Base-by-base conservation (phyloP, 2,113 vertebrate species). In the Nerophis ophidion region DNA sequence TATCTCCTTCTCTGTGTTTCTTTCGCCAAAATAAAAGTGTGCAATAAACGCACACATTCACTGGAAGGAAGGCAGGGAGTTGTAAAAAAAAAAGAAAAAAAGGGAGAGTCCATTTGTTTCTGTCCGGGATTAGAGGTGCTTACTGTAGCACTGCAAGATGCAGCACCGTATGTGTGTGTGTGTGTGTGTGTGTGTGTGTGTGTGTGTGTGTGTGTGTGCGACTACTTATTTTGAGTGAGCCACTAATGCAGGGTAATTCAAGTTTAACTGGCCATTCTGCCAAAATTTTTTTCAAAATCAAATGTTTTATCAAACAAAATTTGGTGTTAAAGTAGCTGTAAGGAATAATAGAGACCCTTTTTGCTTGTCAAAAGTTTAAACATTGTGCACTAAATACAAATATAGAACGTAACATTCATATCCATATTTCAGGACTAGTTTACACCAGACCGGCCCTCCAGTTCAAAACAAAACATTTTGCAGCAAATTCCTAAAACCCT, bases 81-180 rank as follows among this genome's bases (percentile, higher is more conserved):
- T 64, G 71, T 80, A 66, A 77, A 76, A 63, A 73, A 76, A 63
- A 63, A 73, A 54, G 63, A 54, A 53, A 13, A 63, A 26, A 73
- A 54, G 63, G 55, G 50, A 13, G 11, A 59, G 59, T 33, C 58
- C 45, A 67, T 83, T 83, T 77, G 70, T 80, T 79, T 48, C 48
- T 75, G 72, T 57, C 47, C 5, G 15, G 54, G 54, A 63, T 76
- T 47, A 72, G 63, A 72, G 72, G 52, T 61, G 83, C 68, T 84
- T 65, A 67, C 59, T 64, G 70, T 62, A 42, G 75, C 68, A 80
- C 57, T 56, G 66, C 67, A 67, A 68, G 62, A 74, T 17, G 45
- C 45, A 51, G 50, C 42, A 26, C 58, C 26, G 36, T 19, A 44
- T 59, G 9, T 12, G 38, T 71, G 19, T 59, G 26, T 55, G 52